phyloP scores from a whole-genome alignment of 2,888 invertebrate species.

The Scaptomyza flava region DNA sequence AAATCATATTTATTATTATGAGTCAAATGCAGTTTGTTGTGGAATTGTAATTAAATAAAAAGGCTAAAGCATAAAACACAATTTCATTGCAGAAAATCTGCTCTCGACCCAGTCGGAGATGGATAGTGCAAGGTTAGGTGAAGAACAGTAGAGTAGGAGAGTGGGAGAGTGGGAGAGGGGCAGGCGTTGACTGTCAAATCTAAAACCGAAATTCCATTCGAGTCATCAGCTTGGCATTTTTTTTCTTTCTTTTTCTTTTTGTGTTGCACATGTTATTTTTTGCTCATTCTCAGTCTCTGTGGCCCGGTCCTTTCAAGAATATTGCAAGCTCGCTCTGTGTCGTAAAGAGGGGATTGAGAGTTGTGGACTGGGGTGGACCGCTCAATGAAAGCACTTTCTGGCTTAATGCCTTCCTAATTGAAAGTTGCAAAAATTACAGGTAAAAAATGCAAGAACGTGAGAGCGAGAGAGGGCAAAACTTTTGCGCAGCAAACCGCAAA shows the following conservation, averaged over 20 bases:
- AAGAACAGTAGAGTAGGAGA: too few species aligned
- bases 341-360: too few species aligned
- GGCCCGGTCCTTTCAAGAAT: constrained; percentile 55
- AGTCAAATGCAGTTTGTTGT: constrained; percentile 54
- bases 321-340: constrained; percentile 16
- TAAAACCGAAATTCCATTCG: constrained; percentile 41
- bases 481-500: constrained; percentile 65
- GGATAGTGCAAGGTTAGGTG: not conserved
- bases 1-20: constrained; percentile 54
- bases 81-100: constrained; percentile 33
- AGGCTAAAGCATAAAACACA: constrained; percentile 32
- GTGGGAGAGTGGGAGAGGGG: too few species aligned
- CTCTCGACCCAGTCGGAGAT: not conserved
- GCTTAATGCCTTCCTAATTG: too few species aligned
- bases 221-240: constrained; percentile 50
- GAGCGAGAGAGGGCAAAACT: constrained; percentile 16
- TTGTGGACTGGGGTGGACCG: too few species aligned
- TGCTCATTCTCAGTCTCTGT: constrained; percentile 28
- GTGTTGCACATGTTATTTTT: constrained; percentile 43
- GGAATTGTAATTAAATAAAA: constrained; percentile 62
- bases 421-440: too few species aligned
- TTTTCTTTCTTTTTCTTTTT: constrained; percentile 5
- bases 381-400: too few species aligned
- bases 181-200: constrained; percentile 50
- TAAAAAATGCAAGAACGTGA: constrained; percentile 33